These are phyloP conservation scores for Rutpela maculata DNA, from an alignment of 2,888 invertebrate genomes.

Conservation along the genomic window DNA sequence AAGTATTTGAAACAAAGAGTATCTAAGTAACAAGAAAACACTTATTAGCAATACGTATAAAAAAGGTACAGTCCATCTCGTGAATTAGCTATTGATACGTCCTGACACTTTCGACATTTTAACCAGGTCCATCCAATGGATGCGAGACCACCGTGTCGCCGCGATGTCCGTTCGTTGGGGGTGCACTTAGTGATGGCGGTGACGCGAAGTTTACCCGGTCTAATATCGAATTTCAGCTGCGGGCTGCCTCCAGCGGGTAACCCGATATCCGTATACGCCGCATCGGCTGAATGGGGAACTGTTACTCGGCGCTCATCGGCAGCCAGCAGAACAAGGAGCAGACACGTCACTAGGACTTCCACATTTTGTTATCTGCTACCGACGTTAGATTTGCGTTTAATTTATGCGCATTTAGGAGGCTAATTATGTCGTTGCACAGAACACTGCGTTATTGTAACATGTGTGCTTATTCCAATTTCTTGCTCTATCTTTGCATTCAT, in stretches of 20 bases:
- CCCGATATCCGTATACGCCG: conserved; percentile 64
- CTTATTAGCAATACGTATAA: too few species aligned
- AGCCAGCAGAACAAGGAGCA: conserved; percentile 11
- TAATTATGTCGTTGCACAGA: not conserved
- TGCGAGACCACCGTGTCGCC: conserved; percentile 11
- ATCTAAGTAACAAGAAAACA: too few species aligned
- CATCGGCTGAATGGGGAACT: conserved; percentile 16
- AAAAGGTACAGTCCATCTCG: not conserved
- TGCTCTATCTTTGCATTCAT: not conserved
- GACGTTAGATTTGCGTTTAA: conserved; percentile 10
- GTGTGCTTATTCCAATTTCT: not conserved
- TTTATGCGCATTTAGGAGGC: conserved; percentile 1
- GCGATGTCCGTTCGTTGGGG: conserved; percentile 6
- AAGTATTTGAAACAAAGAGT: too few species aligned
- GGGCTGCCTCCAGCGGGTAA: conserved; percentile 69
- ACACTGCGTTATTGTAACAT: not conserved
- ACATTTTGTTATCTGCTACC: conserved; percentile 10
- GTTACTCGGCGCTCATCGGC: conserved; percentile 21
- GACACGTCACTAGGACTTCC: conserved; percentile 7
- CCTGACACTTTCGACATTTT: not conserved
- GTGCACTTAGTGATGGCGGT: conserved; percentile 13
- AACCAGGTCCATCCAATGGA: conserved; percentile 1
- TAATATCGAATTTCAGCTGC: conserved; percentile 70
- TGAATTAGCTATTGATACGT: not conserved
- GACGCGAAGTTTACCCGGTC: conserved; percentile 19